Conservation (phyloP, 2,888 invertebrate species). For the Zaprionus lineosus region DNA sequence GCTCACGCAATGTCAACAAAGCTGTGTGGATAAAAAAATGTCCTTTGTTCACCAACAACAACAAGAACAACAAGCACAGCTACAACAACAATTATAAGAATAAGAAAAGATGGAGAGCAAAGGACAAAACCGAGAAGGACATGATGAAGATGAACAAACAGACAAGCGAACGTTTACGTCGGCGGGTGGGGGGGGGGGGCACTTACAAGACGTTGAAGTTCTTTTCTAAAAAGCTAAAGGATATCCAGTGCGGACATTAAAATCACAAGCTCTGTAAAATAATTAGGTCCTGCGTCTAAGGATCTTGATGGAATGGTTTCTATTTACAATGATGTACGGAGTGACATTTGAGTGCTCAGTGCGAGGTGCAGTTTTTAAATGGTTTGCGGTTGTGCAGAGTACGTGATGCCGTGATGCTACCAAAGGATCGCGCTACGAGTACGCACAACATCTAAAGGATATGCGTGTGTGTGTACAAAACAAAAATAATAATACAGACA, state of each 20-base stretch:
- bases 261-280: slow-evolving; percentile 67
- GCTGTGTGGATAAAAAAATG: slow-evolving; percentile 61
- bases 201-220: slow-evolving; percentile 43
- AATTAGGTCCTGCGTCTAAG: slow-evolving; percentile 50
- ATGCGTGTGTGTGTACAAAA: too few species aligned
- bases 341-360: slow-evolving; percentile 28
- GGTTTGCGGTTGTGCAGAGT: slow-evolving; percentile 52
- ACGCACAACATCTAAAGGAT: too few species aligned
- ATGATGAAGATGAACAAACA: too few species aligned
- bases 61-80: background rate
- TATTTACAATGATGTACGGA: slow-evolving; percentile 59
- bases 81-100: background rate
- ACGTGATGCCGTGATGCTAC: too few species aligned
- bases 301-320: slow-evolving; percentile 47
- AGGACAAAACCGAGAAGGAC: too few species aligned
- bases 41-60: slow-evolving; percentile 37
- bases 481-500: too few species aligned
- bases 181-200: too few species aligned
- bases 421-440: too few species aligned
- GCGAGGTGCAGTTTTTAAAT: slow-evolving; percentile 37
- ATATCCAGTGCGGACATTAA: slow-evolving; percentile 30
- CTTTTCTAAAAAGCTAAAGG: slow-evolving; percentile 11
- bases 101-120: too few species aligned
- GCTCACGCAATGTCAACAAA: slow-evolving; percentile 67
- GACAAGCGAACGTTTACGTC: background rate